A percentile compares a stretch with the other conserved stretches of the same genome.
Evolutionary conservation across 1,140 invertebrate species (phyloP).

Genomic region (Drosophila guanche): DNA sequence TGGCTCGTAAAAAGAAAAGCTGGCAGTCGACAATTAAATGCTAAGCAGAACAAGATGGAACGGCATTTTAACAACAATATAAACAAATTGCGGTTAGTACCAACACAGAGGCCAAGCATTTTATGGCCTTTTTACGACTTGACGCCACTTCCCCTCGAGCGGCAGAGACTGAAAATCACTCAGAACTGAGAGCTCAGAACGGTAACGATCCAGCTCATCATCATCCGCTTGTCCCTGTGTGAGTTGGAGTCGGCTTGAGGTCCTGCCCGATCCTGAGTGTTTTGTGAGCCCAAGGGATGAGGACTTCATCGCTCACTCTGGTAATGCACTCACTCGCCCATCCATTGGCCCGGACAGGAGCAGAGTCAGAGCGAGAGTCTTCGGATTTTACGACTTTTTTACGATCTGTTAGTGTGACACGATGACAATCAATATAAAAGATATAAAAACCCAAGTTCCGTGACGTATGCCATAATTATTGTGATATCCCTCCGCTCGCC

Average conservation of each 20-base stretch:
- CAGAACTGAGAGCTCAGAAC: constrained; percentile 35
- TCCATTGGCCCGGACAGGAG: not conserved
- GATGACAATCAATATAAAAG: constrained; percentile 82
- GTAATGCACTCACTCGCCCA: too few relatives aligned
- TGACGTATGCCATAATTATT: constrained; percentile 83
- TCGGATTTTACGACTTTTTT: constrained; percentile 81
- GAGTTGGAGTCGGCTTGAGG: not conserved
- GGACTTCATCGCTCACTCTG: constrained; percentile 32
- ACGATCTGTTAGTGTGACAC: constrained; percentile 82
- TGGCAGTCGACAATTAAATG: constrained; percentile 75
- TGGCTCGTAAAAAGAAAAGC: constrained; percentile 73
- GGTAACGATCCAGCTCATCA: constrained; percentile 45
- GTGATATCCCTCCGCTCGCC: constrained; percentile 49
- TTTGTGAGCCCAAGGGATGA: not conserved
- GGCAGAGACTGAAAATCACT: constrained; percentile 36
- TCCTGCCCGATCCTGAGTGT: constrained; percentile 48
- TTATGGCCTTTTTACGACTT: constrained; percentile 83
- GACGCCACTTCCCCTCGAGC: constrained; percentile 77
- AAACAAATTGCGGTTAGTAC: constrained; percentile 81
- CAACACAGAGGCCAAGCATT: constrained; percentile 57
- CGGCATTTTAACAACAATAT: constrained; percentile 81
- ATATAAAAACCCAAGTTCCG: constrained; percentile 79
- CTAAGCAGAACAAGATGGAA: constrained; percentile 73
- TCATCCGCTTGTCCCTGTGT: constrained; percentile 14
- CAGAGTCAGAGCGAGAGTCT: constrained; percentile 40